Percentiles rank a stretch among this genome's conserved stretches.
Evolutionary conservation across 2,113 vertebrate genomes (phyloP).

Genomic region (Poeciliopsis occidentalis): DNA sequence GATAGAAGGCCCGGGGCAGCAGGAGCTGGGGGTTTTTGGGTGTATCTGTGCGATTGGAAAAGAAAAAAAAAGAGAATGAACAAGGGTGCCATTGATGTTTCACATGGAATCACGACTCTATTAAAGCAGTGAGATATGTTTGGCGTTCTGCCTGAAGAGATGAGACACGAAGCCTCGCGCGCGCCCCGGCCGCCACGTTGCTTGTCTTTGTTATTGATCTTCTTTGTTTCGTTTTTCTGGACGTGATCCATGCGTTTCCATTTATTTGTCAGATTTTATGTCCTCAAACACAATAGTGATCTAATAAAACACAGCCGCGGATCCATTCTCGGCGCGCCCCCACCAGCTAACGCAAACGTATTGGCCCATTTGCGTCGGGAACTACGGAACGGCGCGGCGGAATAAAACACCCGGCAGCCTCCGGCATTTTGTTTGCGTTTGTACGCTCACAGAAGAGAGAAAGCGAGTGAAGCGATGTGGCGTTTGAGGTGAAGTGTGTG

Average conservation of each 20-base stretch:
- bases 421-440: constrained; percentile 33
- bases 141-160: constrained; percentile 44
- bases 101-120: constrained; percentile 44
- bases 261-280: constrained; percentile 77
- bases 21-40: background rate
- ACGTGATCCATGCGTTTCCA: constrained; percentile 73
- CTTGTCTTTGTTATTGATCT: constrained; percentile 62
- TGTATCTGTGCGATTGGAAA: constrained; percentile 3
- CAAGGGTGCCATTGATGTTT: constrained; percentile 7
- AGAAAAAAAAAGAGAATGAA: background rate
- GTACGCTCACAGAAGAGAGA: background rate
- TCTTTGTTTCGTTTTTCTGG: constrained; percentile 4
- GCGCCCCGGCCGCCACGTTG: constrained; percentile 38
- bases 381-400: background rate
- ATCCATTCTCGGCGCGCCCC: constrained; percentile 41
- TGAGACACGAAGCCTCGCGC: constrained; percentile 40
- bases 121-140: constrained; percentile 55
- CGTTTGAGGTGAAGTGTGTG: constrained; percentile 16
- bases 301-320: constrained; percentile 60
- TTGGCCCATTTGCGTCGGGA: constrained; percentile 12
- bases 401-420: constrained; percentile 14
- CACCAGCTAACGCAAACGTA: constrained; percentile 52
- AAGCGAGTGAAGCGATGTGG: background rate
- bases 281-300: constrained; percentile 62
- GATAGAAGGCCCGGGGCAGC: background rate